Evolutionary conservation across 2,113 vertebrate genomes (phyloP).

Genomic region (Chionomys nivalis): DNA sequence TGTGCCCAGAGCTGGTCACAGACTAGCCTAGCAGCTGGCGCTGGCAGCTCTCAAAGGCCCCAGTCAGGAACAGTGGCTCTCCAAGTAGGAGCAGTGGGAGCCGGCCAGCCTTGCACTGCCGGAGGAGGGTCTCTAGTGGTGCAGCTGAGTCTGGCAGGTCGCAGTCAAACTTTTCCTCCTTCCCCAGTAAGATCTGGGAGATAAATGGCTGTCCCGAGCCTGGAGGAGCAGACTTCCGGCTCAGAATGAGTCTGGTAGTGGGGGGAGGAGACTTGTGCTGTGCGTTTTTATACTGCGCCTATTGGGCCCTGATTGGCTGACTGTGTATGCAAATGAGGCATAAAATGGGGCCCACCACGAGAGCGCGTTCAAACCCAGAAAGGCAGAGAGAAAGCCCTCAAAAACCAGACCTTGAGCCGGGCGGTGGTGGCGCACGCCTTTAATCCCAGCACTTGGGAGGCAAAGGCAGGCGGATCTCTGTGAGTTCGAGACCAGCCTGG

Average conservation of each 20-base stretch:
- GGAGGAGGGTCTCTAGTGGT: neutral
- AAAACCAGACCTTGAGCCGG: no score
- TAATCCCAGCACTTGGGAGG: no score
- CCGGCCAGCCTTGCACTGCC: neutral
- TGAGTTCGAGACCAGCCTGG: no score
- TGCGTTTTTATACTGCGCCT: no score
- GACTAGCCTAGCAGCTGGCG: neutral
- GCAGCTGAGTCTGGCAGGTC: neutral
- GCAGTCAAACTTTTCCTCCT: neutral
- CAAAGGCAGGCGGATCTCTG: no score
- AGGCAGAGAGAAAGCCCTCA: neutral
- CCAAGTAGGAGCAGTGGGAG: neutral
- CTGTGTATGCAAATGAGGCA: neutral
- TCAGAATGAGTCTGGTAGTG: neutral
- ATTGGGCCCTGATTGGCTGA: neutral
- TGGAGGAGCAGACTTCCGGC: neutral
- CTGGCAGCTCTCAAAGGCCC: neutral
- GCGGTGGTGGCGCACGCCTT: no score
- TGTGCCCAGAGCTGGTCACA: neutral
- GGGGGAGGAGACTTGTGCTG: accelerated
- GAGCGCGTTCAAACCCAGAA: neutral
- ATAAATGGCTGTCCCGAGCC: neutral
- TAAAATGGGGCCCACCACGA: neutral
- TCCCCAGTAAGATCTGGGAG: neutral
- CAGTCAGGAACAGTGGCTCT: neutral